Base-by-base conservation (phyloP, 2,888 invertebrate species). In the Junonia oenone region DNA sequence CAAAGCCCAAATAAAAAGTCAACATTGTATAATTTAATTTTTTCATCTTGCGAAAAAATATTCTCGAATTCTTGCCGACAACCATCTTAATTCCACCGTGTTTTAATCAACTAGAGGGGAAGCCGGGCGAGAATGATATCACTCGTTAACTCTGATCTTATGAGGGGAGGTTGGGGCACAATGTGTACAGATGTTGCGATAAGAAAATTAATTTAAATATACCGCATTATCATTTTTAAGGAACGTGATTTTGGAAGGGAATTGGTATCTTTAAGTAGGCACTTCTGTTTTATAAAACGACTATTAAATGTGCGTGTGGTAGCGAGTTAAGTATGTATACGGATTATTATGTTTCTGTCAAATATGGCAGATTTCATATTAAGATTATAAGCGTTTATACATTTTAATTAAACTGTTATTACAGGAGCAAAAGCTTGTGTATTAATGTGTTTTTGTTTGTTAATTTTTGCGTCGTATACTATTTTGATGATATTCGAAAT, bases 201-300 rank as follows among this genome's bases (percentile, higher is more conserved):
- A 63, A 63, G 62, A 58, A 63, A 60, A 63, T 63, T 63, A 63
- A 63, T 63, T 62, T 62, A 55, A 59, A 61, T 60, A 59, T 56
- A 58, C 59, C 27, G 31, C 53, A 61, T 56, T 60, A 56, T 56
- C 52, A 62, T 62, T 63, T 63, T 62, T 63, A 56, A 55, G 52
- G 56, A 35, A 59, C 56, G 54, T 54, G 58, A 48, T 54, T 49
- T 48, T 46, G 19, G 6, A 31, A 37, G 47, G 35, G 38, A 59
- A 59, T 56, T 45, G 43, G 35, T 51, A 55, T 55, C 31, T 47
- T 59, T 51, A 45, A 47, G 56, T 33, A n/a, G n/a, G n/a, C 31
- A 48, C 43, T 40, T 8, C 13, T 29, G 38, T 48, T 43, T 8
- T 14, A 13, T 11, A 14, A 37, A 45, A n/a, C 29, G 43, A 15